Conservation (phyloP, 2,888 invertebrate genomes). For the Stenurella melanura region DNA sequence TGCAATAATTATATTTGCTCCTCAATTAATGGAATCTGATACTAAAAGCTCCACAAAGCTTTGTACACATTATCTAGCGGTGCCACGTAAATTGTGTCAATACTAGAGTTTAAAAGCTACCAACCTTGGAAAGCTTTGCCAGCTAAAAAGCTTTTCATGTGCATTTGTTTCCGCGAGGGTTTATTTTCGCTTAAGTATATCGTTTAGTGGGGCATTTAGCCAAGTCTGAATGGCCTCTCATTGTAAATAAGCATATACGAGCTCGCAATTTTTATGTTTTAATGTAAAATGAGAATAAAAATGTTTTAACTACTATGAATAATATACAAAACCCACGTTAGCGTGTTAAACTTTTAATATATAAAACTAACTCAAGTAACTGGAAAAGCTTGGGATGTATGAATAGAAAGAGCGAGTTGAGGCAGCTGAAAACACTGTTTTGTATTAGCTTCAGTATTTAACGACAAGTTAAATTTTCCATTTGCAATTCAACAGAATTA, state of each 20-base stretch:
- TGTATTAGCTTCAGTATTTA: too few species aligned
- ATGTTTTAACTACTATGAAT: too few species aligned
- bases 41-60: not conserved
- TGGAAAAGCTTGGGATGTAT: too few species aligned
- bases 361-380: too few species aligned
- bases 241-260: not conserved
- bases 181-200: conserved; percentile 5
- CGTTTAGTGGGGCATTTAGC: conserved; percentile 1
- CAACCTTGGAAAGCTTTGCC: conserved; percentile 18
- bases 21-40: not conserved
- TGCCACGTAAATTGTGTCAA: not conserved
- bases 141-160: conserved; percentile 28
- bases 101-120: conserved; percentile 9
- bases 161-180: conserved; percentile 10
- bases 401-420: too few species aligned
- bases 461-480: too few species aligned
- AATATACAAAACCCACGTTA: too few species aligned
- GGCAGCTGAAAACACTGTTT: too few species aligned
- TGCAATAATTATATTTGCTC: not conserved
- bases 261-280: too few species aligned
- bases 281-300: too few species aligned
- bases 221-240: not conserved
- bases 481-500: too few species aligned
- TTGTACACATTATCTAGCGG: not conserved
- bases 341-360: too few species aligned